Conservation (phyloP, 2,797 vertebrate genomes). For the Philypnodon macrostomus region DNA sequence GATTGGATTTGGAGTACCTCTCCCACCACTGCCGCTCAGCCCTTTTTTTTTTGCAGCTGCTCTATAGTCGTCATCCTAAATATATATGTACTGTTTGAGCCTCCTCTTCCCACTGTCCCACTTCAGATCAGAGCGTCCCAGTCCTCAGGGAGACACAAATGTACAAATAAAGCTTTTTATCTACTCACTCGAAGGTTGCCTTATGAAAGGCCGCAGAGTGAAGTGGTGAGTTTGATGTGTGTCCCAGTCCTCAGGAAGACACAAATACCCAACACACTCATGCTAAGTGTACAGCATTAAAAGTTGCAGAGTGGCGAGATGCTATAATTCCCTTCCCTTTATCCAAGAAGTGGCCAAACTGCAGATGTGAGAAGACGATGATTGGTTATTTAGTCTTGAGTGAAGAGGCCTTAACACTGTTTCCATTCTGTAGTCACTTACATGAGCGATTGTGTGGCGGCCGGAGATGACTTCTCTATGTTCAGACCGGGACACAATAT, state of each 20-base stretch:
- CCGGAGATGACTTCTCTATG: conserved; percentile 2
- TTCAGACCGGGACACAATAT: conserved; percentile 2
- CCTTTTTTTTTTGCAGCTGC: no score
- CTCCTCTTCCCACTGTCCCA: conserved; percentile 58
- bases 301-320: conserved; percentile 40
- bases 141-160: conserved; percentile 67
- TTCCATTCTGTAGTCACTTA: background rate
- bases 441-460: conserved; percentile 1
- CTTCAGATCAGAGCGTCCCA: conserved; percentile 66
- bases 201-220: conserved; percentile 31
- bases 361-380: conserved; percentile 9
- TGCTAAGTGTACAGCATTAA: no score
- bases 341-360: conserved; percentile 30
- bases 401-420: background rate
- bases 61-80: no score
- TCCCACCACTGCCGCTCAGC: no score
- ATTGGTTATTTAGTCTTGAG: conserved; percentile 1
- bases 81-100: conserved; percentile 23
- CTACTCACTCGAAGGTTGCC: conserved; percentile 32
- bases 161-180: conserved; percentile 72
- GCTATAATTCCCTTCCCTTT: conserved; percentile 46
- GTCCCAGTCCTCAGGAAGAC: no score
- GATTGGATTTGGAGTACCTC: no score
- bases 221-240: no score
- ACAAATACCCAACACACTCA: no score